A percentile compares a stretch with the other conserved stretches of the same genome.
Conservation (phyloP, 92 coral and sea anemone genomes). For the Pocillopora grandis region DNA sequence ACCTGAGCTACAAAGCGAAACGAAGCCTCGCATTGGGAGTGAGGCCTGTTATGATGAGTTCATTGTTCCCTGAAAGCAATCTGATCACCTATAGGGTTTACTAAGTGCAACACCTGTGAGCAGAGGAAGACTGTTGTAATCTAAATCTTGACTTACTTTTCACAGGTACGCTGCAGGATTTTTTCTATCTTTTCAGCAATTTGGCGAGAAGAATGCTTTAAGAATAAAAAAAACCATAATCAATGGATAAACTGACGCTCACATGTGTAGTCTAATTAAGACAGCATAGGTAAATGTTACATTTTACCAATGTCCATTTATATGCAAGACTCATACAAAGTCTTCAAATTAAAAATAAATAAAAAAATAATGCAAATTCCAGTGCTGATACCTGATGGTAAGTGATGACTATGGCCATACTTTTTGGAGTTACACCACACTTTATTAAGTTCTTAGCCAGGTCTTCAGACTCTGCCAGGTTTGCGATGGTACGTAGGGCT, state of each 20-base stretch:
- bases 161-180: conserved; percentile 49
- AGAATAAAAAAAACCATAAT: not conserved
- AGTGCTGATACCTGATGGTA: conserved; percentile 51
- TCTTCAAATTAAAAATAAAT: too few species aligned
- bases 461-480: conserved; percentile 47
- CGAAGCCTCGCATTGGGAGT: too few species aligned
- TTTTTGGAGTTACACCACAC: conserved; percentile 60
- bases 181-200: conserved; percentile 21
- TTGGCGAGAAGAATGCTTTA: conserved; percentile 12
- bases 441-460: conserved; percentile 51
- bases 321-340: too few species aligned
- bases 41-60: not conserved
- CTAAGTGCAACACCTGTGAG: not conserved
- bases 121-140: not conserved
- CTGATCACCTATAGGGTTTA: too few species aligned
- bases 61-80: too few species aligned
- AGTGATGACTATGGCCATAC: conserved; percentile 36
- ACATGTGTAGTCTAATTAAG: not conserved
- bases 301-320: too few species aligned
- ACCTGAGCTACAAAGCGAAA: too few species aligned
- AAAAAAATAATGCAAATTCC: not conserved
- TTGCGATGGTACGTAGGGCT: conserved; percentile 29
- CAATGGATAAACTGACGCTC: not conserved
- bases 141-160: conserved; percentile 38
- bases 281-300: not conserved